A percentile compares a stretch with the other conserved stretches of the same genome.
Evolutionary conservation across 2,888 invertebrate species (phyloP).

Genomic region (Sinodicranocentrus sp.): DNA sequence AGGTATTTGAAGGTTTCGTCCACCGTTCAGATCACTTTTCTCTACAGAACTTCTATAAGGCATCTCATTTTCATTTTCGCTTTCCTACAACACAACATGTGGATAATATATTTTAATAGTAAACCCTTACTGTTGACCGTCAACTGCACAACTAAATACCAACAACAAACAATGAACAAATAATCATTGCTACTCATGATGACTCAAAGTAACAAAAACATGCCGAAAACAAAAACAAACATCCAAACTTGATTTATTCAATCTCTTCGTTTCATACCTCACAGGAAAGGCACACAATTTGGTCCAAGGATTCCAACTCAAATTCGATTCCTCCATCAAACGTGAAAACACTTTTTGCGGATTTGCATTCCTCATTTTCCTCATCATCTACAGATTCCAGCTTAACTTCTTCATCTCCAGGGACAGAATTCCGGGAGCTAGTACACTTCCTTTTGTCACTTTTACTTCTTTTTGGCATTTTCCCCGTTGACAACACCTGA

Average conservation of each 20-base stretch:
- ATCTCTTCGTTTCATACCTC: no score
- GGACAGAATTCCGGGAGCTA: background rate
- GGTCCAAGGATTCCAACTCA: no score
- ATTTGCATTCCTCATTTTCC: background rate
- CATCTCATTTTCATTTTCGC: constrained; percentile 21
- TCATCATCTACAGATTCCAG: background rate
- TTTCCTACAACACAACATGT: constrained; percentile 7
- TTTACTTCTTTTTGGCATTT: background rate
- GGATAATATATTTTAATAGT: no score
- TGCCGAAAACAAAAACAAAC: no score
- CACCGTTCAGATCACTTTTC: background rate
- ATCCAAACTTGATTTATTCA: no score
- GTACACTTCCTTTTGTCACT: background rate
- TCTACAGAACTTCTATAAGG: background rate
- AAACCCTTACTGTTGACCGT: no score
- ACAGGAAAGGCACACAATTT: no score
- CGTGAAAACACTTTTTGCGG: background rate
- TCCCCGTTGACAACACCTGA: background rate
- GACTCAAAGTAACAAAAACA: background rate
- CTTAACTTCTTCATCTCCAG: background rate
- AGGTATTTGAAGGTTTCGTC: background rate
- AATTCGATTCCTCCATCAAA: background rate
- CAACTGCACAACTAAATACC: background rate
- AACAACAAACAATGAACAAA: background rate
- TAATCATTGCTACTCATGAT: background rate